A percentile compares a stretch with the other conserved stretches of the same genome.
Evolutionary conservation across 2,888 invertebrate species (phyloP).

Genomic region (Ormyrus labotus): DNA sequence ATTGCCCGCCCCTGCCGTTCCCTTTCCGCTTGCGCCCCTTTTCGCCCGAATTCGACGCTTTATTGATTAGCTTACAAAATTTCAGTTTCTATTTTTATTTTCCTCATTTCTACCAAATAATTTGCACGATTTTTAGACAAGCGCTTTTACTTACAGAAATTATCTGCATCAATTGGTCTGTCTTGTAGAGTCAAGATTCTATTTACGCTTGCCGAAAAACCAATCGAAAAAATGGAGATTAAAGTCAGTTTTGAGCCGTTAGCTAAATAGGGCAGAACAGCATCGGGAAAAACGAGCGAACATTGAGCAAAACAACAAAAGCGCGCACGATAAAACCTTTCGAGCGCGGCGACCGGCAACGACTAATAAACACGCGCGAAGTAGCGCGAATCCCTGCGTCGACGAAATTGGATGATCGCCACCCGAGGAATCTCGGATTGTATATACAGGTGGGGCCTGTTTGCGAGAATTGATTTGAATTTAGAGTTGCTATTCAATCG

Average conservation of each 20-base stretch:
- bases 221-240: neutral
- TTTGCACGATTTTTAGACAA: too few relatives aligned
- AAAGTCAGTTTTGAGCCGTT: neutral
- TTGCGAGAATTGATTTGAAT: neutral
- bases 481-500: neutral
- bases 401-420: slow-evolving; percentile 21
- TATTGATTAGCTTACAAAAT: too few relatives aligned
- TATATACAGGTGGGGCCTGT: neutral
- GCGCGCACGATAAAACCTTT: slow-evolving; percentile 34
- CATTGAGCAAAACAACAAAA: slow-evolving; percentile 14
- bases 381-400: slow-evolving; percentile 9
- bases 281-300: neutral
- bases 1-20: neutral
- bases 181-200: too few relatives aligned
- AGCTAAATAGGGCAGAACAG: neutral
- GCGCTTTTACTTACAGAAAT: too few relatives aligned
- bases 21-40: too few relatives aligned
- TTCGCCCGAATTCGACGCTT: too few relatives aligned
- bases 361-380: slow-evolving; percentile 37
- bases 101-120: too few relatives aligned
- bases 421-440: neutral
- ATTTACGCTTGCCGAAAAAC: too few relatives aligned
- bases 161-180: too few relatives aligned
- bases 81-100: too few relatives aligned
- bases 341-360: neutral